Evolutionary conservation across 2,797 vertebrate species (phyloP), one percentile per base, ranked within the genome.

Genomic region (Myoxocephalus aenaeus): DNA sequence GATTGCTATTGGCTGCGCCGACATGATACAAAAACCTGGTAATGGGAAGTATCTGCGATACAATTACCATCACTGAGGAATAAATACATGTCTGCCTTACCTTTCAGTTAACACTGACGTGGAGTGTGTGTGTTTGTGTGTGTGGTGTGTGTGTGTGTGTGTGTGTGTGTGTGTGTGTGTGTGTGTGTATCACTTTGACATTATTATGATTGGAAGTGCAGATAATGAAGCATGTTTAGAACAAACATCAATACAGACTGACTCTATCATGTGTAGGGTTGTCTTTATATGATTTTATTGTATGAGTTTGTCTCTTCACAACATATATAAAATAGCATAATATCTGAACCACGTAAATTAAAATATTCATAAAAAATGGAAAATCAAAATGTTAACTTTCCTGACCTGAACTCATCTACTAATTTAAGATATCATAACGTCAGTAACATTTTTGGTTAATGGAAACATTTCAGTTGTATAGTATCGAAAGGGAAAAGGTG

Each of bases 41-140:
- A 22, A 81, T 66, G 17, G 59, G 22, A 36, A 71, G 29, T 34
- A 48, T 70, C 50, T 72, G 20, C 65, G 57, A 75, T 36, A 73
- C 32, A 34, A 76, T 74, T 34, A 58, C n/a, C 4, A 12, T 54
- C 44, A 59, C 29, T 46, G 20, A 62, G 15, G 46, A 46, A 54
- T 70, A 32, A 65, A 71, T 12, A 59, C 7, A 68, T 17, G 40
- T 36, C 14, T 56, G 36, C 1, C 25, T 27, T 66, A 20, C 5
- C 12, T 34, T 34, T 65, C 20, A 62, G 6, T 29, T 65, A 7
- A 65, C 29, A 73, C 42, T 62, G 22, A 63, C 10, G 46, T 3
- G 8, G 14, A 22, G 5, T 51, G 13, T 40, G n/a, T 22, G 40
- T 67, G 18, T 27, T n/a, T 22, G 25, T 67, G 7, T 58, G 14